phyloP scores from a whole-genome alignment of 2,888 invertebrate species.

The Eilema depressum region DNA sequence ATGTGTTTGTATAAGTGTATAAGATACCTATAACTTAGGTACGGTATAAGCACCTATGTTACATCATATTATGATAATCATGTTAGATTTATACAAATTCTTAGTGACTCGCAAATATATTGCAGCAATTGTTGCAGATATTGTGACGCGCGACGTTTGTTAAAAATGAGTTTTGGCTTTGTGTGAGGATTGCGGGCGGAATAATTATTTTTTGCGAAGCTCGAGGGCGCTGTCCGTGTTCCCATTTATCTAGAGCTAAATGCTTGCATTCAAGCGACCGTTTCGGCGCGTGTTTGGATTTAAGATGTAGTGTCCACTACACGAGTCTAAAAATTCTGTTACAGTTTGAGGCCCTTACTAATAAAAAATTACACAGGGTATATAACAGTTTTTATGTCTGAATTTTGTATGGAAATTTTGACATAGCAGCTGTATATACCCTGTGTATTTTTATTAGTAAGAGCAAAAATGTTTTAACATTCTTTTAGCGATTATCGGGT shows the following conservation, averaged over 20 bases:
- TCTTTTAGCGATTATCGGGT: no score
- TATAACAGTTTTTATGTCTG: no score
- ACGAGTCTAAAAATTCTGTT: slow-evolving; percentile 7
- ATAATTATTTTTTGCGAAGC: slow-evolving; percentile 71
- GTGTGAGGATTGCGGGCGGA: slow-evolving; percentile 64
- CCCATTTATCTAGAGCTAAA: slow-evolving; percentile 71
- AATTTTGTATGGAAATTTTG: no score
- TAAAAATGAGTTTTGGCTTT: slow-evolving; percentile 69
- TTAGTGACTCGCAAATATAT: slow-evolving; percentile 43
- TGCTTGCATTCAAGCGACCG: slow-evolving; percentile 67
- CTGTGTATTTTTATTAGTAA: no score
- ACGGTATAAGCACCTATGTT: background rate
- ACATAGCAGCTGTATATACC: no score
- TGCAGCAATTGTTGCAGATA: slow-evolving; percentile 53
- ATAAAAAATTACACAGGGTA: no score
- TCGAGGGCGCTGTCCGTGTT: slow-evolving; percentile 60
- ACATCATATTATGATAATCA: slow-evolving; percentile 22
- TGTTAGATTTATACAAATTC: slow-evolving; percentile 38
- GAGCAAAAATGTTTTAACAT: background rate
- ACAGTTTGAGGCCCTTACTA: no score
- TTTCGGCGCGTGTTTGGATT: slow-evolving; percentile 61
- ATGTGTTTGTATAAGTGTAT: no score
- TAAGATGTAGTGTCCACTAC: slow-evolving; percentile 37
- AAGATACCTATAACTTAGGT: slow-evolving; percentile 23
- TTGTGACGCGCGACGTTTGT: slow-evolving; percentile 61